These are phyloP conservation scores for Campaea margaritaria DNA, from an alignment of 2,888 invertebrate species.

Conservation along the genomic window DNA sequence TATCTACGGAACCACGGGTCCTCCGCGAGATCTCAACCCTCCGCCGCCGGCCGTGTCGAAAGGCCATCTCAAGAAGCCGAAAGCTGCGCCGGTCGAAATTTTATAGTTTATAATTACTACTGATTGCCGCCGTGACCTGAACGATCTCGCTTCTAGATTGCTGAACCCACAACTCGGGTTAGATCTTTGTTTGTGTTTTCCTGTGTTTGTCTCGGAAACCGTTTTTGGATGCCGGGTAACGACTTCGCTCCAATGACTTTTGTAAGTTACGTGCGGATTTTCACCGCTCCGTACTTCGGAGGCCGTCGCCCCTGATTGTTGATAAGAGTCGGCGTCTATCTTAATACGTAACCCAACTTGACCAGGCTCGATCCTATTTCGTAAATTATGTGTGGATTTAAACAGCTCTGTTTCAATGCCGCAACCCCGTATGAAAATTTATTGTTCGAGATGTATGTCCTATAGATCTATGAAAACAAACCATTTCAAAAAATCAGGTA, in stretches of 20 bases:
- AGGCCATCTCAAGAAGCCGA: conserved; percentile 81
- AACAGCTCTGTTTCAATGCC: too few relatives aligned
- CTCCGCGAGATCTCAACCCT: conserved; percentile 42
- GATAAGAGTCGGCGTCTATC: too few relatives aligned
- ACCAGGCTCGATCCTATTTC: too few relatives aligned
- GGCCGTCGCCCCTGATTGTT: too few relatives aligned
- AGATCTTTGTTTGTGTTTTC: conserved; percentile 1
- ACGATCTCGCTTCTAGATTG: conserved; percentile 48
- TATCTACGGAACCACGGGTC: conserved; percentile 61
- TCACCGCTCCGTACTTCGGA: too few relatives aligned
- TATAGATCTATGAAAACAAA: too few relatives aligned
- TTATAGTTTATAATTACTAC: conserved; percentile 83
- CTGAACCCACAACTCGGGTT: not conserved
- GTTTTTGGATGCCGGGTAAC: not conserved
- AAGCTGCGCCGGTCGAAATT: conserved; percentile 71
- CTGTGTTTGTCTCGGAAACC: not conserved
- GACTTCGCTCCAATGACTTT: not conserved
- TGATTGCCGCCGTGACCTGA: conserved; percentile 75
- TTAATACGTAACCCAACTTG: too few relatives aligned
- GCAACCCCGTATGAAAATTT: too few relatives aligned
- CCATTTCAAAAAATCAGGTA: not conserved
- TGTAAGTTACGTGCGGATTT: too few relatives aligned
- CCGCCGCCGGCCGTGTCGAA: conserved; percentile 67
- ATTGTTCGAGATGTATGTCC: too few relatives aligned
- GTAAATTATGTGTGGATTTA: too few relatives aligned